phyloP scores from a whole-genome alignment of 2,888 invertebrate genomes.

The Thera obeliscata region DNA sequence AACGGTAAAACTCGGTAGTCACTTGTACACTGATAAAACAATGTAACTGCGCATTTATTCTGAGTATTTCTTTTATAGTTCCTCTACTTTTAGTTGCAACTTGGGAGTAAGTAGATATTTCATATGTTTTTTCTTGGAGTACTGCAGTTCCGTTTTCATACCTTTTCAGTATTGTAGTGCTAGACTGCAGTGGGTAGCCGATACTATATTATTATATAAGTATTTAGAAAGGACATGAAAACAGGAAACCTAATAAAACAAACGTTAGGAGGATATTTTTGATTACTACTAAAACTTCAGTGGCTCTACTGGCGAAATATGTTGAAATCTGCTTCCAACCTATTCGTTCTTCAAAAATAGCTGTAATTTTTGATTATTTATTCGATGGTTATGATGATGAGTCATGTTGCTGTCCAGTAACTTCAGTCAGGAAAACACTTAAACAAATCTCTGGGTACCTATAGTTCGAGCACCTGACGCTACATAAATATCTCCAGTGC shows the following conservation, averaged over 20 bases:
- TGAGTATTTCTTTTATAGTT: constrained; percentile 26
- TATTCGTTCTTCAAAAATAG: background rate
- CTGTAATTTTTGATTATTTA: background rate
- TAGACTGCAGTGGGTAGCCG: background rate
- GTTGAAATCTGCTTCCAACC: background rate
- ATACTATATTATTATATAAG: too few relatives aligned
- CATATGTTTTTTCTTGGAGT: background rate
- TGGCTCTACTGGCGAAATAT: too few relatives aligned
- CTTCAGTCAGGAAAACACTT: background rate
- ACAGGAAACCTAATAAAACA: too few relatives aligned
- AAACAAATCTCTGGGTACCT: constrained; percentile 3
- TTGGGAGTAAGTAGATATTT: background rate
- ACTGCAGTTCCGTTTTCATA: too few relatives aligned
- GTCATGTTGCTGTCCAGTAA: background rate
- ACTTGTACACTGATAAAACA: constrained; percentile 42
- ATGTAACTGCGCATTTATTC: constrained; percentile 36
- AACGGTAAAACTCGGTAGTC: constrained; percentile 51
- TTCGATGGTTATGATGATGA: background rate
- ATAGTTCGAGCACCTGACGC: constrained; percentile 18
- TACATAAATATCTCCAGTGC: constrained; percentile 26
- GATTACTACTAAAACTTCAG: too few relatives aligned
- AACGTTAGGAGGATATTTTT: too few relatives aligned
- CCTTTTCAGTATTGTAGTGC: background rate
- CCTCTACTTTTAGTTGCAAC: background rate
- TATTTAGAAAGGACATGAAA: too few relatives aligned